phyloP scores from a whole-genome alignment of 2,888 invertebrate species.

The Thereva unica region DNA sequence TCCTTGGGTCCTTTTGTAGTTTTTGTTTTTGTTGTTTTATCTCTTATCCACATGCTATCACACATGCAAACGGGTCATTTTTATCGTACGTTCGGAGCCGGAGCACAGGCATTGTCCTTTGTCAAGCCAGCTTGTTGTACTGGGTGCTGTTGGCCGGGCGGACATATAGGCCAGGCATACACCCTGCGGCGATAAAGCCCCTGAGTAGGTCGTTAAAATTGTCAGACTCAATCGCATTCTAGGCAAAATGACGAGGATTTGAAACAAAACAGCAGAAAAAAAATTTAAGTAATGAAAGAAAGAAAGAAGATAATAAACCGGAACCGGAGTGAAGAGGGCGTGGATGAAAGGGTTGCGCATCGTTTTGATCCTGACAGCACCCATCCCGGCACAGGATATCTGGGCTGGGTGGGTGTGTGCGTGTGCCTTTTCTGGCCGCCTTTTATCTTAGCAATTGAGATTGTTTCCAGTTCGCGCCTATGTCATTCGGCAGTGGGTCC shows the following conservation, averaged over 20 bases:
- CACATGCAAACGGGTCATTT: constrained; percentile 26
- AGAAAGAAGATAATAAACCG: constrained; percentile 25
- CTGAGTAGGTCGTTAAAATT: constrained; percentile 29
- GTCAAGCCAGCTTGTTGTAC: not conserved
- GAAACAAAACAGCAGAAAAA: no score
- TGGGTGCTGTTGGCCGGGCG: no score
- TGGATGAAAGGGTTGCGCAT: not conserved
- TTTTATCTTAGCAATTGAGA: constrained; percentile 19
- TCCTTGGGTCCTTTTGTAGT: no score
- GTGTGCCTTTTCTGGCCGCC: not conserved
- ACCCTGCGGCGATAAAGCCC: not conserved
- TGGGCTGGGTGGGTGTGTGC: no score
- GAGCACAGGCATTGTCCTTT: not conserved
- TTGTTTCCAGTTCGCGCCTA: constrained; percentile 27
- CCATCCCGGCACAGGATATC: no score
- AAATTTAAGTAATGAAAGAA: no score
- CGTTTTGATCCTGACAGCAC: not conserved
- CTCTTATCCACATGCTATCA: constrained; percentile 11
- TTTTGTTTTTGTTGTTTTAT: not conserved
- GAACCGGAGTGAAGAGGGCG: constrained; percentile 9
- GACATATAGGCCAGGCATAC: not conserved
- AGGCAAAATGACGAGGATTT: constrained; percentile 28
- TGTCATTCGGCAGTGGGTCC: constrained; percentile 15
- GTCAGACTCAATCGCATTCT: constrained; percentile 18
- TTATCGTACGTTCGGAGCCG: constrained; percentile 3